Percentiles rank a stretch among this genome's conserved stretches.
Conservation (phyloP, 2,113 vertebrate genomes). For the Eurystomus gularis region DNA sequence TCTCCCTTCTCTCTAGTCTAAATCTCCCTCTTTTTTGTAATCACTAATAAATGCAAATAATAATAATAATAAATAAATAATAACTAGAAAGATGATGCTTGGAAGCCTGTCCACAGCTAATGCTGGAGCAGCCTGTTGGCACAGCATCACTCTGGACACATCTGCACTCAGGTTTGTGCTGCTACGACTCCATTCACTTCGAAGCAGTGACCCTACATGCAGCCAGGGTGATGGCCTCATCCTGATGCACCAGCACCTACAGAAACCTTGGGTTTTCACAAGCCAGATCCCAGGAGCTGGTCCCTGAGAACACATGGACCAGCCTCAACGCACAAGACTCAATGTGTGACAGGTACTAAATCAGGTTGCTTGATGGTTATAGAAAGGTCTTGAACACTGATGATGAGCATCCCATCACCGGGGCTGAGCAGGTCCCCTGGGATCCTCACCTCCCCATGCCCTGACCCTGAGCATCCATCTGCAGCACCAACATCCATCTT, state of each 20-base stretch:
- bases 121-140: background rate
- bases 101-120: background rate
- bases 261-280: background rate
- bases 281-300: background rate
- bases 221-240: background rate
- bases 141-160: background rate
- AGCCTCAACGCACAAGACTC: background rate
- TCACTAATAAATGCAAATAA: too few species aligned
- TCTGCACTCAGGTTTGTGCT: background rate
- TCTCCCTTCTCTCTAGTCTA: too few species aligned
- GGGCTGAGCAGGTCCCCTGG: background rate
- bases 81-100: background rate
- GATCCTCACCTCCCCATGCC: background rate
- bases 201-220: background rate
- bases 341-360: fast-evolving
- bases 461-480: background rate
- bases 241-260: background rate
- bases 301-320: background rate
- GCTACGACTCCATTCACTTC: fast-evolving
- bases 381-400: background rate
- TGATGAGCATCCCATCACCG: fast-evolving
- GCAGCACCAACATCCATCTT: background rate
- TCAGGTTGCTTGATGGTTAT: background rate
- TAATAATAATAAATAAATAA: too few species aligned
- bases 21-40: too few species aligned